These are phyloP conservation scores for Embiotoca jacksoni DNA, from an alignment of 2,113 vertebrate genomes.

Conservation along the genomic window DNA sequence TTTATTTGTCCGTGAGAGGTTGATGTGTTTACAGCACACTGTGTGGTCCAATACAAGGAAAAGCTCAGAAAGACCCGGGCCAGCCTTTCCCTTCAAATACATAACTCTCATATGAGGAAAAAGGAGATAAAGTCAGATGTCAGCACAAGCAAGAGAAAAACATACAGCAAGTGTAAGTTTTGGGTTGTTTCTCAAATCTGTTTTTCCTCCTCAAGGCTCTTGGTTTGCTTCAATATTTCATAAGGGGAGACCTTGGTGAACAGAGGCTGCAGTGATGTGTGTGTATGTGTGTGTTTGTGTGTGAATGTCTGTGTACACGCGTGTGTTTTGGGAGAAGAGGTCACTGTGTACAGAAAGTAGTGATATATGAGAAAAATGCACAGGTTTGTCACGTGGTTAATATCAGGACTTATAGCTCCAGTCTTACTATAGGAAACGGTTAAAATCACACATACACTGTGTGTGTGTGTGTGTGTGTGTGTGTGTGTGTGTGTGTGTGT, in stretches of 20 bases:
- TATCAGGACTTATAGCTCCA: constrained; percentile 43
- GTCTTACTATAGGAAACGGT: constrained; percentile 17
- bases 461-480: no score
- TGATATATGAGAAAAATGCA: constrained; percentile 67
- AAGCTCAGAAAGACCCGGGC: neutral
- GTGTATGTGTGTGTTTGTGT: neutral
- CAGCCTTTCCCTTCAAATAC: neutral
- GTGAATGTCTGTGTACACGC: constrained; percentile 8
- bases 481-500: no score
- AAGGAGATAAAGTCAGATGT: constrained; percentile 5
- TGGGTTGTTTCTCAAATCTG: neutral
- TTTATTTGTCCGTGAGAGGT: constrained; percentile 27
- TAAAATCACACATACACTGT: neutral
- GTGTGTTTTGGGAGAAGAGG: constrained; percentile 19
- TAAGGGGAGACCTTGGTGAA: constrained; percentile 10
- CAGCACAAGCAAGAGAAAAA: constrained; percentile 12
- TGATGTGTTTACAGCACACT: constrained; percentile 6
- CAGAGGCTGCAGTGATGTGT: constrained; percentile 15
- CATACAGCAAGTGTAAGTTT: neutral
- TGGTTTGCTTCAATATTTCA: constrained; percentile 72
- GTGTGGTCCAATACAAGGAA: neutral
- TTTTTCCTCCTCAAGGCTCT: constrained; percentile 44
- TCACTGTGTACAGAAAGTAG: constrained; percentile 41
- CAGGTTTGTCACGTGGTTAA: constrained; percentile 48
- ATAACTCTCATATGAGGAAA: neutral